Conservation (phyloP, 2,113 vertebrate species). For the Atherinomorus stipes region DNA sequence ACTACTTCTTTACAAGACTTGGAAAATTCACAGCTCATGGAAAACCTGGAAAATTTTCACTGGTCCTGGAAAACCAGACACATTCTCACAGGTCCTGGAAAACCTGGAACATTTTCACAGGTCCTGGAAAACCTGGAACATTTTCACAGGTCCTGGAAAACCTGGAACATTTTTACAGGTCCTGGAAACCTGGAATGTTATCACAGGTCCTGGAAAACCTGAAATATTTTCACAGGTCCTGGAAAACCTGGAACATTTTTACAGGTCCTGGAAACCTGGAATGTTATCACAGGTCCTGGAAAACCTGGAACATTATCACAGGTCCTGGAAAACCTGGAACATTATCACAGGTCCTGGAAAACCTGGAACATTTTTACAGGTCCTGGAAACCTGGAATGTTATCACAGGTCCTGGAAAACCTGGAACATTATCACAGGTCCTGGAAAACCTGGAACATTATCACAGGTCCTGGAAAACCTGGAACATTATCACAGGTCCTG, state of each 20-base stretch:
- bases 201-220: too few relatives aligned
- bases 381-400: too few relatives aligned
- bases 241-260: neutral
- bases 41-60: too few relatives aligned
- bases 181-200: too few relatives aligned
- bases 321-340: neutral
- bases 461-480: neutral
- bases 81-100: neutral
- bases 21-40: too few relatives aligned
- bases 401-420: neutral
- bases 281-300: too few relatives aligned
- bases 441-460: neutral
- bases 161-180: too few relatives aligned
- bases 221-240: neutral
- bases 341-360: too few relatives aligned
- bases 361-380: neutral
- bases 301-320: neutral
- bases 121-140: neutral
- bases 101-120: too few relatives aligned
- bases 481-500: neutral
- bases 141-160: neutral
- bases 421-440: neutral
- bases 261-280: too few relatives aligned
- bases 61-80: neutral
- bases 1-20: too few relatives aligned